phyloP scores from a whole-genome alignment of 2,797 vertebrate species.

The Dryobates pubescens region DNA sequence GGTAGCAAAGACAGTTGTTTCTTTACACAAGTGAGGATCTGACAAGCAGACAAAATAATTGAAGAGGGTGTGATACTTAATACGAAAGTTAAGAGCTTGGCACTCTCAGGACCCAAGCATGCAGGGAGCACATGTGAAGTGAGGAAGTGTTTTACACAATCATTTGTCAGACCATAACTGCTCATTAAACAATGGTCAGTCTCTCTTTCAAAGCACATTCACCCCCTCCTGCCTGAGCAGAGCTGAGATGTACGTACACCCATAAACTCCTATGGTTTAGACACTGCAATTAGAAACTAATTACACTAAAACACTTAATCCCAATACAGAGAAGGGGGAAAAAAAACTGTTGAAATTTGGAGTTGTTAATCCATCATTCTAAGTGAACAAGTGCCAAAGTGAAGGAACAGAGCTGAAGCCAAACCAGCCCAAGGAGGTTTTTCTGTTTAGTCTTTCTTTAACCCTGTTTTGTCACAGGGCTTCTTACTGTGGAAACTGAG shows the following conservation, averaged over 20 bases:
- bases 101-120: neutral
- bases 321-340: neutral
- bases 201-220: neutral
- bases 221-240: conserved; percentile 8
- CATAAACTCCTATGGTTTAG: neutral
- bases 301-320: conserved; percentile 69
- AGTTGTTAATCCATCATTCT: conserved; percentile 75
- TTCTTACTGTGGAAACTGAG: conserved; percentile 58
- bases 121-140: conserved; percentile 4
- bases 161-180: conserved; percentile 31
- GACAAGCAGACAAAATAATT: conserved; percentile 42
- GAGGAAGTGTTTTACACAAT: conserved; percentile 28
- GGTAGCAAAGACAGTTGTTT: neutral
- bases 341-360: conserved; percentile 34
- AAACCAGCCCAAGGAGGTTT: conserved; percentile 55
- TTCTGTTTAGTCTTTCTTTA: conserved; percentile 71
- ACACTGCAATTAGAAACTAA: conserved; percentile 72
- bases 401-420: conserved; percentile 46
- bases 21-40: neutral
- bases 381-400: conserved; percentile 56
- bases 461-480: conserved; percentile 63
- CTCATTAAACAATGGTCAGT: conserved; percentile 40
- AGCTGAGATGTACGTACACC: conserved; percentile 29
- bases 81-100: neutral
- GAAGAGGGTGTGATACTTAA: neutral